Conservation (phyloP, 1,140 invertebrate species). For the Nilaparvata lugens region DNA sequence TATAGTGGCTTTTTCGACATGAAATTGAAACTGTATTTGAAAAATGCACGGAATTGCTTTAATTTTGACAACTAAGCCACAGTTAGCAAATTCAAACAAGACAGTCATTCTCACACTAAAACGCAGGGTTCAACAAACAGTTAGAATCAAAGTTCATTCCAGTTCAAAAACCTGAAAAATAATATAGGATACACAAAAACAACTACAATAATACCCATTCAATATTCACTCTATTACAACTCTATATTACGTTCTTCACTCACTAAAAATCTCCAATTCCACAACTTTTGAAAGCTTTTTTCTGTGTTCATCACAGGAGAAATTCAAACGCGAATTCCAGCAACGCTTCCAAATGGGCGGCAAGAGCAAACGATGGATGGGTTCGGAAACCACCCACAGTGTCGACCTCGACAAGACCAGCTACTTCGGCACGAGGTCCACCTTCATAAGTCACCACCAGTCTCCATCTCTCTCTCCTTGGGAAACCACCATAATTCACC, state of each 20-base stretch:
- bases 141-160: too few species aligned
- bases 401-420: conserved; percentile 30
- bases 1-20: too few species aligned
- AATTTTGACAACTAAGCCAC: too few species aligned
- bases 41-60: too few species aligned
- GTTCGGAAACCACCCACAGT: conserved; percentile 31
- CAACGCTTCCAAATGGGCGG: conserved; percentile 46
- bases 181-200: too few species aligned
- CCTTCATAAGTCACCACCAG: conserved; percentile 2
- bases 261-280: not conserved
- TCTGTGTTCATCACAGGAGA: conserved; percentile 42
- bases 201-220: too few species aligned
- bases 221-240: too few species aligned
- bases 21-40: too few species aligned
- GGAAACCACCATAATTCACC: not conserved
- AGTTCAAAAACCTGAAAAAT: too few species aligned
- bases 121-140: too few species aligned
- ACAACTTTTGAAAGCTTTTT: not conserved
- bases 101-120: too few species aligned
- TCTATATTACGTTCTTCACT: not conserved
- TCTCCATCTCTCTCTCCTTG: conserved; percentile 13
- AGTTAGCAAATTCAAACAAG: too few species aligned
- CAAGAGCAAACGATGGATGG: conserved; percentile 31
- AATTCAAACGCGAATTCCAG: conserved; percentile 60
- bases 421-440: conserved; percentile 16